Base-by-base conservation (phyloP, 2,888 invertebrate species). In the Protodeltote pygarga region DNA sequence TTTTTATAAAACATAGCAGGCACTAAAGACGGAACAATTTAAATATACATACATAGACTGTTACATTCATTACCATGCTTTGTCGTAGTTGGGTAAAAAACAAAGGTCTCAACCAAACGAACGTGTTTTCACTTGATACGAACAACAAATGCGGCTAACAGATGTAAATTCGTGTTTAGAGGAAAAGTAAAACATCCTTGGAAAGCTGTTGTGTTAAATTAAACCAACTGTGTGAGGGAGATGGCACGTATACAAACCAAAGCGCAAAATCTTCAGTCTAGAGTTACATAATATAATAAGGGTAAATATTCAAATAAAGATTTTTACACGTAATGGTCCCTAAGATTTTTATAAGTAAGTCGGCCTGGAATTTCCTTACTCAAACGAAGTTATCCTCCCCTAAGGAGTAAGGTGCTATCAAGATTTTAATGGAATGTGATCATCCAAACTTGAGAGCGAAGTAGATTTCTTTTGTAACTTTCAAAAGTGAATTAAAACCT, bases 391-490 rank as follows among this genome's bases (percentile, higher is more conserved):
- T 47, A 53, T 17, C 24, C 21, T 19, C 21, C 21, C 29, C 37
- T 28, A n/a, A 6, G 40, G 40, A 48, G 29, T 27, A 48, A 40
- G 23, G 39, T 47, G 37, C 37, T 23, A 48, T 48, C 62, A 40
- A 44, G 15, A 54, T 61, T 60, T 48, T 37, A 59, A 61, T 54
- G 40, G 33, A 52, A 54, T 41, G 48, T 44, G 40, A 54, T 40
- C 25, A 48, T 44, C 39, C 25, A 35, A 47, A 40, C 25, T 54
- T 27, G 13, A 16, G 24, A 39, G 29, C 21, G 8, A 33, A 38
- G 33, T 34, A 38, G 34, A 40, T 41, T 2, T 37, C 23, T 41
- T 40, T 48, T 48, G 24, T 28, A 27, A 40, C 25, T 40, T 37
- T 47, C 5, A 24, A 10, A 42, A 58, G 38, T 34, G 57, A 54